Evolutionary conservation across 2,888 invertebrate species (phyloP), one percentile per base, ranked within the genome.

Genomic region (Lasioglossum pauxillum): DNA sequence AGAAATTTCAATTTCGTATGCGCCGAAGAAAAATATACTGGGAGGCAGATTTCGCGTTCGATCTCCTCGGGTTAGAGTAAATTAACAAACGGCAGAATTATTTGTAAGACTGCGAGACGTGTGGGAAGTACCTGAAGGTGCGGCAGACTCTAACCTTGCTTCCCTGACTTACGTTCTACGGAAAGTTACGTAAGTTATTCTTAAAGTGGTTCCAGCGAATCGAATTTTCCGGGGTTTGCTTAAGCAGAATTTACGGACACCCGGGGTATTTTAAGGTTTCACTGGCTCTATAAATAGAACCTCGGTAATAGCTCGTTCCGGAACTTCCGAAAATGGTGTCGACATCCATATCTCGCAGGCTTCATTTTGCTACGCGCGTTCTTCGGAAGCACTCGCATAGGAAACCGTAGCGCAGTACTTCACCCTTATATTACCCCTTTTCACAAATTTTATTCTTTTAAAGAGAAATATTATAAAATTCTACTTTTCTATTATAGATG

Each of bases 191-290:
- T 67, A 79, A 85, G 67, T 79, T 85, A 64, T 67, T 78, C 44
- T 75, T 79, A 76, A 83, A 76, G 83, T 79, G 79, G 64, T 67
- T 72, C 64, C 41, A 27, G 75, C 75, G 64, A 83, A 83, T 85
- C 84, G 83, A 78, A 85, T 85, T 78, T 76, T 46, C 72, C 79
- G 38, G 35, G 83, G 64, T 83, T 85, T 83, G 49, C 41, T 75
- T 75, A 57, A 79, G 72, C 75, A 64, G 72, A 79, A 83, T 85
- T 83, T 79, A 76, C 79, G 23, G 73, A 49, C 46, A 35, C 49
- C 49, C 10, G 49, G 31, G 35, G 27, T 49, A 53, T 38, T 69
- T 49, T 69, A 35, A 57, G 75, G 44, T 69, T 74, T 84, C 83
- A 41, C n/a, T 35, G 67, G 5, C 16, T 31, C n/a, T 31, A 31